Conservation (phyloP, 2,797 vertebrate species). For the Acanthiza pusilla region DNA sequence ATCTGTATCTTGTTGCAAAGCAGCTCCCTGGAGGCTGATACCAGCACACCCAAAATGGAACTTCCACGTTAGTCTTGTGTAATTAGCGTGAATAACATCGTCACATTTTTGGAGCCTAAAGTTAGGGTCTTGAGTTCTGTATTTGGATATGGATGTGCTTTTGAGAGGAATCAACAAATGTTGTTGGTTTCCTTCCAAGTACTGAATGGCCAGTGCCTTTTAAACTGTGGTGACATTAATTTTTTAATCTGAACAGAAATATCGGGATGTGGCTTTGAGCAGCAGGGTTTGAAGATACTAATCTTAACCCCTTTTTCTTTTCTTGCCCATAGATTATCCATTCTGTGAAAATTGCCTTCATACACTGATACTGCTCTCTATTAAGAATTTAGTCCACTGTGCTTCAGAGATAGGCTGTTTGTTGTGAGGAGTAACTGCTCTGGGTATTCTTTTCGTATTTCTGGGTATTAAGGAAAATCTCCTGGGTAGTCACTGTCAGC, state of each 20-base stretch:
- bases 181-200: neutral
- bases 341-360: neutral
- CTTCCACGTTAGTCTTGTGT: neutral
- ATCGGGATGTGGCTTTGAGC: neutral
- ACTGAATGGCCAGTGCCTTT: neutral
- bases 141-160: neutral
- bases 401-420: neutral
- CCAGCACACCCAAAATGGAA: fast-evolving
- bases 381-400: neutral
- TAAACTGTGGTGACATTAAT: neutral
- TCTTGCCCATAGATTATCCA: neutral
- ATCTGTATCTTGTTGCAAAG: neutral
- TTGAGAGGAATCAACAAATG: neutral
- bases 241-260: neutral
- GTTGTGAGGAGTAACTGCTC: neutral
- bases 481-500: neutral
- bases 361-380: neutral
- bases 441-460: neutral
- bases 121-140: neutral
- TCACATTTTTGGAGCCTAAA: neutral
- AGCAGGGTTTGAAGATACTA: neutral
- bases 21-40: neutral
- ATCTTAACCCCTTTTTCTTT: neutral
- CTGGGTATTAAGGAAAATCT: neutral
- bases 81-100: neutral